phyloP scores from a whole-genome alignment of 2,888 invertebrate species.

The Cataglyphis rosenhaueri region DNA sequence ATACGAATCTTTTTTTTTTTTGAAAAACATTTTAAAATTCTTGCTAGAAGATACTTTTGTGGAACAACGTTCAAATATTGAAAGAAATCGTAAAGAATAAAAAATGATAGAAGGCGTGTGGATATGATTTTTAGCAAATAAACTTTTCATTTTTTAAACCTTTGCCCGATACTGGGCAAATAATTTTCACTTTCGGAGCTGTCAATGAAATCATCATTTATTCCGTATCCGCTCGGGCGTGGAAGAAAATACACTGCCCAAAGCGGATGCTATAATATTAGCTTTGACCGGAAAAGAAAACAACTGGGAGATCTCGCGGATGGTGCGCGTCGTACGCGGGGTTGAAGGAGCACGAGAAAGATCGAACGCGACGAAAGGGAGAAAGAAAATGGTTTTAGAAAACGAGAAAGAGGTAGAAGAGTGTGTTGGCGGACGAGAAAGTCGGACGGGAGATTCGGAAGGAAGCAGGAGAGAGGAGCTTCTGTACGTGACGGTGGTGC shows the following conservation, averaged over 20 bases:
- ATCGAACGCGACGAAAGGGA: neutral
- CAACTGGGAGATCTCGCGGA: slow-evolving; percentile 8
- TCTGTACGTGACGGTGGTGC: slow-evolving; percentile 73
- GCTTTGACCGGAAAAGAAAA: slow-evolving; percentile 56
- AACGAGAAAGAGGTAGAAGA: slow-evolving; percentile 46
- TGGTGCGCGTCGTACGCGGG: neutral
- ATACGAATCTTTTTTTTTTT: neutral
- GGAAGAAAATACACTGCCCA: slow-evolving; percentile 54
- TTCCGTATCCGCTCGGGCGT: neutral
- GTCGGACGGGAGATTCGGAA: slow-evolving; percentile 51
- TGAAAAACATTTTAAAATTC: neutral
- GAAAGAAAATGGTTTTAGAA: slow-evolving; percentile 44
- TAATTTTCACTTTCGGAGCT: slow-evolving; percentile 41
- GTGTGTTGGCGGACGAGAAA: slow-evolving; percentile 44
- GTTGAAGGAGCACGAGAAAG: neutral
- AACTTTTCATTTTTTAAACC: slow-evolving; percentile 43
- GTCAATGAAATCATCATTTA: slow-evolving; percentile 51
- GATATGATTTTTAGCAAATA: neutral
- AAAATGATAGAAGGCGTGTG: neutral
- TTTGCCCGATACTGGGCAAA: neutral
- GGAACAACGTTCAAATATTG: neutral
- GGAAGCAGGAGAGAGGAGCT: slow-evolving; percentile 67
- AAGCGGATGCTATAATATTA: slow-evolving; percentile 69
- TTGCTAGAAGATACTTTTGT: neutral
- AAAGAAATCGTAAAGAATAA: neutral